Conservation (phyloP, 2,888 invertebrate genomes). For the Isoperla grammatica region DNA sequence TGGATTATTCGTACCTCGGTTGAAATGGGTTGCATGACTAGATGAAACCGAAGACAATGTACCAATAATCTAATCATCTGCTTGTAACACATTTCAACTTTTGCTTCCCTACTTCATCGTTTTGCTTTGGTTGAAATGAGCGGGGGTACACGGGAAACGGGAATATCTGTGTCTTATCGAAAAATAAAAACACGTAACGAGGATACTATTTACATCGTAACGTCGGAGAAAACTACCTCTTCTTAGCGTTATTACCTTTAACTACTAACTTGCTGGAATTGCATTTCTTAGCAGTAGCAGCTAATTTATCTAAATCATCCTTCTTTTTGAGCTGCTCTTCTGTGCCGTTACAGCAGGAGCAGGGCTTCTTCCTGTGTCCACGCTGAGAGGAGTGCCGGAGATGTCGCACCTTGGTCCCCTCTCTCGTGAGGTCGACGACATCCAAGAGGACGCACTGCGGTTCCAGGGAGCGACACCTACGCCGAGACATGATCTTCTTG, state of each 20-base stretch:
- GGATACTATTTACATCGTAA: neutral
- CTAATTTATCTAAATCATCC: conserved; percentile 18
- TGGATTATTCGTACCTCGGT: conserved; percentile 19
- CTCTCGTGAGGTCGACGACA: conserved; percentile 13
- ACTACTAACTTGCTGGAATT: conserved; percentile 19
- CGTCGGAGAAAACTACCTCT: conserved; percentile 22
- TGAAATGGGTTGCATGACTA: conserved; percentile 22
- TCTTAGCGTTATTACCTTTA: conserved; percentile 22
- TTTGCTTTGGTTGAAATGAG: neutral
- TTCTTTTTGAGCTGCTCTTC: conserved; percentile 51
- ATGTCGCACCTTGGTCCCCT: conserved; percentile 35
- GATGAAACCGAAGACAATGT: conserved; percentile 17
- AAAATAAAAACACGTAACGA: neutral
- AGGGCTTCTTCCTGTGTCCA: conserved; percentile 56
- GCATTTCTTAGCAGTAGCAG: conserved; percentile 22
- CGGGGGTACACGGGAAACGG: no score
- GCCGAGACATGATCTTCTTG: neutral
- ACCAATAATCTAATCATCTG: neutral
- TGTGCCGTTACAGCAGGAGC: conserved; percentile 56
- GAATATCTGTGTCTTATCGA: neutral
- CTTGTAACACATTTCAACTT: neutral
- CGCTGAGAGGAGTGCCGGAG: conserved; percentile 46
- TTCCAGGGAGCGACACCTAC: conserved; percentile 1
- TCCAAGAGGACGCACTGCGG: conserved; percentile 10
- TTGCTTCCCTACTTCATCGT: neutral